Evolutionary conservation across 1,140 invertebrate species (phyloP), one percentile per base, ranked within the genome.

Genomic region (Macrocentrus cingulum): DNA sequence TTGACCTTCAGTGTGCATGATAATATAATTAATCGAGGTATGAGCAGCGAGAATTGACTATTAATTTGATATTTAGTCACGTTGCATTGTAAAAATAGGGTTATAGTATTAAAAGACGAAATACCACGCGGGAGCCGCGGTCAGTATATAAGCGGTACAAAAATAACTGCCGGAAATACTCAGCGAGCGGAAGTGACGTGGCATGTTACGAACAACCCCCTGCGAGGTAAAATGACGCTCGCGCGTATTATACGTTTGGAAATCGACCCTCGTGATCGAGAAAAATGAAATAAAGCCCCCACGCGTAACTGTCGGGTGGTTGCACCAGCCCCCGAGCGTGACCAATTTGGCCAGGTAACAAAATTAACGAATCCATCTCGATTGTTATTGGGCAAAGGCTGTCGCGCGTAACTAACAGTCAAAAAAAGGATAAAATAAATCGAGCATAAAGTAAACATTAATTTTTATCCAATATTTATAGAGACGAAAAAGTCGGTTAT

Each of bases 141-240:
- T 48, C 49, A 60, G 49, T 59, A 37, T 36, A 51, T 22, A 42
- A 29, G 9, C 23, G 45, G 51, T 42, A 51, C 51, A 25, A 48
- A 48, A 48, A 53, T 55, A 60, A 55, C 55, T 39, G 55, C 59
- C 59, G 56, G 29, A 54, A 56, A 36, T 45, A 58, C 34, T 50
- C 36, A 49, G 29, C 29, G 46, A 56, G 13, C 66, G 69, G 70
- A 72, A 71, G 58, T 72, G 70, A 72, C 68, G 66, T 62, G 66
- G 67, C 59, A 61, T 36, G 36, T 16, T 37, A 16, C 7, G 8
- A 16, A 13, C 36, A 46, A 61, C 57, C 62, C 64, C 64, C 64
- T 61, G 52, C 54, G 29, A 56, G 39, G 60, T 51, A 53, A 45
- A 39, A 51, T 29, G 25, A 29, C 25, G 25, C 25, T 4, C 25